Percentiles rank a stretch among this genome's conserved stretches.
Evolutionary conservation across 2,888 invertebrate genomes (phyloP).

Genomic region (Dynastes hyllus): DNA sequence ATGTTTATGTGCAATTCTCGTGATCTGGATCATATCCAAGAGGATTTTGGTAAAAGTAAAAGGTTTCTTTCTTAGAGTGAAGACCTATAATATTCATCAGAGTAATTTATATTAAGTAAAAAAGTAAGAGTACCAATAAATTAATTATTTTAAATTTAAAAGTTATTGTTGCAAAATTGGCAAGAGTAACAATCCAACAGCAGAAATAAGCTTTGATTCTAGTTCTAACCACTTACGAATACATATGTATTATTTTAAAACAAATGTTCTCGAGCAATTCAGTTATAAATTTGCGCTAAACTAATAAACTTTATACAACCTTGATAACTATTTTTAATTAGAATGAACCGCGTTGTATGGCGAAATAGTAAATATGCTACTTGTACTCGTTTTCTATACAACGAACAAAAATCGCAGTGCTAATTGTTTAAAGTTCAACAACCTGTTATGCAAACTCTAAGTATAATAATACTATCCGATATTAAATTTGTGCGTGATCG

Average conservation of each 20-base stretch:
- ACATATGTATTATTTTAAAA: background rate
- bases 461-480: background rate
- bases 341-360: too few species aligned
- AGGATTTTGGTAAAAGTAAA: conserved; percentile 37
- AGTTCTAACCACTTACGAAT: background rate
- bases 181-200: background rate
- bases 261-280: background rate
- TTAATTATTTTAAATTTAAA: background rate
- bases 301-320: background rate
- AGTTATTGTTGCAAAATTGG: background rate
- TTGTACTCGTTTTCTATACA: background rate
- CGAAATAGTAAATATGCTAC: background rate
- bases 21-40: conserved; percentile 39
- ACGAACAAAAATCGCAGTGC: background rate
- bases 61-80: conserved; percentile 19
- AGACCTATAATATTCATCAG: background rate
- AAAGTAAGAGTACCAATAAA: background rate
- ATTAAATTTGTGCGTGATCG: too few species aligned
- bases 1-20: conserved; percentile 27
- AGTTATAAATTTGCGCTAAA: background rate
- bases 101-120: too few species aligned
- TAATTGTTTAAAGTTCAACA: conserved; percentile 16
- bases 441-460: conserved; percentile 7
- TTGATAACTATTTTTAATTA: background rate
- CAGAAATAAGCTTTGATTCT: background rate